A percentile compares a stretch with the other conserved stretches of the same genome.
These are phyloP conservation scores for Drosophila formosana DNA, from an alignment of 2,888 invertebrate genomes.

Conservation along the genomic window DNA sequence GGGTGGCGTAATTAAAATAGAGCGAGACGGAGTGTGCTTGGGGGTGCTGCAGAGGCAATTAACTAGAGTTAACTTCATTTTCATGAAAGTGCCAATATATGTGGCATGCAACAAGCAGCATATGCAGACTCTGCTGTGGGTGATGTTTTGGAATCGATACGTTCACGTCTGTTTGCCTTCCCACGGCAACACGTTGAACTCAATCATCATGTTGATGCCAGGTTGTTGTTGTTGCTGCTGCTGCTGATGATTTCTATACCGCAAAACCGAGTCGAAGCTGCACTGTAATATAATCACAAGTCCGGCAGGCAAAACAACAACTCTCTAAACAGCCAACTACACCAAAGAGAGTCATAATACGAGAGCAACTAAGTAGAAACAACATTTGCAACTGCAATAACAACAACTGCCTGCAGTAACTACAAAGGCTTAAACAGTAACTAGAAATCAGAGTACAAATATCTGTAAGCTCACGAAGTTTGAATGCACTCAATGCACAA, in stretches of 20 bases:
- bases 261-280: conserved; percentile 28
- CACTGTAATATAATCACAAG: conserved; percentile 65
- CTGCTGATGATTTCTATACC: conserved; percentile 42
- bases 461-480: conserved; percentile 25
- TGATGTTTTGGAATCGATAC: conserved; percentile 47
- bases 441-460: conserved; percentile 42
- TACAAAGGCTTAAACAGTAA: conserved; percentile 38
- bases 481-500: conserved; percentile 39
- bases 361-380: conserved; percentile 63
- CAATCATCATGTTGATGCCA: conserved; percentile 16
- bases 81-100: conserved; percentile 63
- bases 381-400: conserved; percentile 55
- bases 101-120: conserved; percentile 41
- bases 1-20: conserved; percentile 70
- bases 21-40: conserved; percentile 24
- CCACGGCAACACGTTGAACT: conserved; percentile 51
- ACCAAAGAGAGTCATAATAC: conserved; percentile 70
- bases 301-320: conserved; percentile 40
- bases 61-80: conserved; percentile 68
- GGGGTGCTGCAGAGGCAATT: conserved; percentile 52
- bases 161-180: conserved; percentile 58
- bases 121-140: conserved; percentile 32
- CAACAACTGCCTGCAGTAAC: conserved; percentile 35
- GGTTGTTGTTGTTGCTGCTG: conserved; percentile 11
- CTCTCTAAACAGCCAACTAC: conserved; percentile 65